Base-by-base conservation (phyloP, 2,888 invertebrate species). In the Harmothoe impar region DNA sequence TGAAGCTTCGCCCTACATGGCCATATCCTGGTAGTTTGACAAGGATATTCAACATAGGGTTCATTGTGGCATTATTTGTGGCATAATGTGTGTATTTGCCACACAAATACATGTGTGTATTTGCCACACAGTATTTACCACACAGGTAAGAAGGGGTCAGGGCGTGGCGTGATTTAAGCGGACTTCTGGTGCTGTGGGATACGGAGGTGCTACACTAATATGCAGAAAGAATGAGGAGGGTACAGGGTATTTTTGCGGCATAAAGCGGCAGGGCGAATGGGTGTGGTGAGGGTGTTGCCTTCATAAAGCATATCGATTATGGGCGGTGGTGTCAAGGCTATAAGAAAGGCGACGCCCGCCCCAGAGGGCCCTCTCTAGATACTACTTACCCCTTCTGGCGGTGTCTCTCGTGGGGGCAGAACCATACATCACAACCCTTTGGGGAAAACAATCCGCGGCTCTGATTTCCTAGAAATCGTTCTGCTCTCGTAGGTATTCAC, bases 251-350 rank as follows among this genome's bases (percentile, higher is more conserved):
- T 43, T 43, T 10, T 43, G 43, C 43, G 20, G 20, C 62, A n/a
- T 20, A n/a, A 62, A n/a, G 15, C 0, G 12, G 20, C 0, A 62
- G 20, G 62, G 62, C 23, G 62, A 3, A 20, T 62, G 62, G 62
- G 62, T 62, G 62, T 62, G 62, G 62, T 62, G 62, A n/a, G 62
- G 62, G 62, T 62, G 62, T 62, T 62, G n/a, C 62, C 62, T 62
- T 62, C 62, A 62, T 62, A n/a, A n/a, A 62, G 62, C 62, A n/a
- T n/a, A 62, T 62, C 62, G n/a, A 72, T 72, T 3, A 29, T 72
- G 72, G 25, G 25, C 72, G 72, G 72, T 15, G 72, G 72, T 15
- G 29, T 1, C 72, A 29, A 29, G 72, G 72, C 29, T 25, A 25
- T 72, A 72, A 25, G 72, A 72, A 72, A 72, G 29, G 72, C 25